Percentiles rank a stretch among this genome's conserved stretches.
Conservation (phyloP, 2,113 vertebrate genomes). For the Oryzias javanicus region DNA sequence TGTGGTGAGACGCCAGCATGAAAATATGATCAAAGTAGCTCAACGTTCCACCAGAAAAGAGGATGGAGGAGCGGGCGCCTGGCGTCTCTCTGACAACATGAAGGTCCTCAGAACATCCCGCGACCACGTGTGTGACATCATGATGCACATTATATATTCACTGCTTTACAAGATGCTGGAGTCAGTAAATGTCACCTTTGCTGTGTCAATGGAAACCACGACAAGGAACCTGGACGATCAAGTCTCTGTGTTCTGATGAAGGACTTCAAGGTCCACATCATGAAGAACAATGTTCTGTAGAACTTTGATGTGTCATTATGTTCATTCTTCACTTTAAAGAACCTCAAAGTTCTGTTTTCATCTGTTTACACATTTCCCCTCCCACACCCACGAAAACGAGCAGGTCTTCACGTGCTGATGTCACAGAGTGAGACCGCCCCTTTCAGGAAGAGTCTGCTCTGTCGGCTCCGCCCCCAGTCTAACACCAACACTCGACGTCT, state of each 20-base stretch:
- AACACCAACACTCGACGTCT: too few relatives aligned
- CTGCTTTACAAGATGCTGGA: slow-evolving; percentile 25
- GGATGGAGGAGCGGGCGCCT: slow-evolving; percentile 66
- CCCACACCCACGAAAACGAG: too few relatives aligned
- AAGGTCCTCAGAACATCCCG: slow-evolving; percentile 35
- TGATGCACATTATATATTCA: slow-evolving; percentile 17
- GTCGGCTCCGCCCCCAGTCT: too few relatives aligned
- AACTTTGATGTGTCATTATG: too few relatives aligned
- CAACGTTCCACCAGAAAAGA: slow-evolving; percentile 61
- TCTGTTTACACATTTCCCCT: too few relatives aligned
- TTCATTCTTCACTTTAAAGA: too few relatives aligned
- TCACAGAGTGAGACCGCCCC: too few relatives aligned
- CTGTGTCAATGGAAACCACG: not conserved
- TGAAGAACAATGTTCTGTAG: too few relatives aligned
- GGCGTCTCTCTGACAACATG: slow-evolving; percentile 63
- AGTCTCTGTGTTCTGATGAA: not conserved
- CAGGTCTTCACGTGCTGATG: too few relatives aligned
- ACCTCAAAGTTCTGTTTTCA: too few relatives aligned
- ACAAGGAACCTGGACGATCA: slow-evolving; percentile 9
- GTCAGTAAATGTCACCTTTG: slow-evolving; percentile 32
- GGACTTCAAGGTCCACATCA: too few relatives aligned
- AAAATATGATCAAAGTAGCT: slow-evolving; percentile 75
- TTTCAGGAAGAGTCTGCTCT: too few relatives aligned
- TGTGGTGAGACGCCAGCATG: slow-evolving; percentile 68
- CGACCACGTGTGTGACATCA: slow-evolving; percentile 10